Evolutionary conservation across 2,888 invertebrate species (phyloP).

Genomic region (Synergus itoensis): DNA sequence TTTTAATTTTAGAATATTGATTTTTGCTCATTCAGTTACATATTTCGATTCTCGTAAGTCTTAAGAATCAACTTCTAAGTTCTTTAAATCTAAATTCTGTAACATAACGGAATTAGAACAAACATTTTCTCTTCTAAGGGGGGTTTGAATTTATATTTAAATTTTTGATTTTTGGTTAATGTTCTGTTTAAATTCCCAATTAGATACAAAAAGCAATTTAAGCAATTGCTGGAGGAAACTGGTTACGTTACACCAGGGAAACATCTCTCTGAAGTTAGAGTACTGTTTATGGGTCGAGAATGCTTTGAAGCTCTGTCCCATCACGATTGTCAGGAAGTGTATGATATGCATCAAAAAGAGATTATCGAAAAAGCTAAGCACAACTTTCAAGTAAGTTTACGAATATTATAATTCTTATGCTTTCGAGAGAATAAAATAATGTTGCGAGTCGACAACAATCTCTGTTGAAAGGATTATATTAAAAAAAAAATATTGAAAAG

Average conservation of each 20-base stretch:
- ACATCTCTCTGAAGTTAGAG: slow-evolving; percentile 92
- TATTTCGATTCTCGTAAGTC: background rate
- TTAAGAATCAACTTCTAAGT: background rate
- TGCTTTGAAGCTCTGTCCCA: slow-evolving; percentile 95
- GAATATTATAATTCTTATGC: background rate
- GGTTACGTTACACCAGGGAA: slow-evolving; percentile 98
- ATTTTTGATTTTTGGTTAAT: slow-evolving; percentile 28
- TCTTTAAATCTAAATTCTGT: background rate
- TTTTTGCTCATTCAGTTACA: background rate
- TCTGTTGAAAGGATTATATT: background rate
- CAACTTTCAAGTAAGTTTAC: slow-evolving; percentile 87
- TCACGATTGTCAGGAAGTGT: slow-evolving; percentile 94
- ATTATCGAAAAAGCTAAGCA: slow-evolving; percentile 93
- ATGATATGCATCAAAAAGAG: slow-evolving; percentile 95
- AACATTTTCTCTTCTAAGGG: background rate
- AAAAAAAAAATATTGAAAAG: too few species aligned
- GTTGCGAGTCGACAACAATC: too few species aligned
- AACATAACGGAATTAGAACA: background rate
- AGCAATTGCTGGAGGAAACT: slow-evolving; percentile 94
- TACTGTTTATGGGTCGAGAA: slow-evolving; percentile 95
- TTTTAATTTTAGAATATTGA: background rate
- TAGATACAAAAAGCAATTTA: slow-evolving; percentile 97
- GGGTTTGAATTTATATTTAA: background rate
- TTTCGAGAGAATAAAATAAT: background rate
- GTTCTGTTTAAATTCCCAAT: slow-evolving; percentile 45